Evolutionary conservation across 2,888 invertebrate genomes (phyloP), one percentile per base, ranked within the genome.

Genomic region (Matsumyia berberina): DNA sequence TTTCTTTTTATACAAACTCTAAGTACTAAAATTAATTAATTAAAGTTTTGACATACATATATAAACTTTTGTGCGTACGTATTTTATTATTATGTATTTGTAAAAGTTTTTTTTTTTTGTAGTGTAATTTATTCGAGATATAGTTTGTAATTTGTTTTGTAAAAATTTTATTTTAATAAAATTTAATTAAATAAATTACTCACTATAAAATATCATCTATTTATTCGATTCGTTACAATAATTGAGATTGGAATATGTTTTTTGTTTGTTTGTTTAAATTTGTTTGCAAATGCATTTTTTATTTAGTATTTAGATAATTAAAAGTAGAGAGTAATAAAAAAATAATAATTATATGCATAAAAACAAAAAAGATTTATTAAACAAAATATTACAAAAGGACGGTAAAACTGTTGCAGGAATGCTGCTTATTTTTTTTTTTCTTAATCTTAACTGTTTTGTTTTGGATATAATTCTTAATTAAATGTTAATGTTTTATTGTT

Each of bases 381-480:
- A 73, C 37, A 86, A 80, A n/a, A 86, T 86, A 73, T 86, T 77
- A 86, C 86, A 86, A 86, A 86, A 86, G 86, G 86, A 86, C 86
- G 86, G 86, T 86, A 67, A 67, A 81, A 81, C 78, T 81, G 76
- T 72, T 76, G 74, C 76, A 86, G 79, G 67, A 80, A 86, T 86
- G 80, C 80, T 77, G 76, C 76, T 46, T 24, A 24, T 24, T 51
- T 60, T 53, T 51, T 49, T 33, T 19, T 57, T 58, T 24, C 72
- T 78, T 73, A 72, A 53, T 33, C 39, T 73, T 17, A 67, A 37
- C n/a, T 46, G 7, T 51, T 11, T 15, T 24, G 39, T 49, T 60
- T 29, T 49, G 35, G n/a, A 9, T 24, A 39, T 57, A 57, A 64
- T 55, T 24, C 37, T 67, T 24, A 12, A 37, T 35, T 49, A n/a